These are phyloP conservation scores for Xiphorhynchus elegans DNA, from an alignment of 2,113 vertebrate species.

Conservation along the genomic window DNA sequence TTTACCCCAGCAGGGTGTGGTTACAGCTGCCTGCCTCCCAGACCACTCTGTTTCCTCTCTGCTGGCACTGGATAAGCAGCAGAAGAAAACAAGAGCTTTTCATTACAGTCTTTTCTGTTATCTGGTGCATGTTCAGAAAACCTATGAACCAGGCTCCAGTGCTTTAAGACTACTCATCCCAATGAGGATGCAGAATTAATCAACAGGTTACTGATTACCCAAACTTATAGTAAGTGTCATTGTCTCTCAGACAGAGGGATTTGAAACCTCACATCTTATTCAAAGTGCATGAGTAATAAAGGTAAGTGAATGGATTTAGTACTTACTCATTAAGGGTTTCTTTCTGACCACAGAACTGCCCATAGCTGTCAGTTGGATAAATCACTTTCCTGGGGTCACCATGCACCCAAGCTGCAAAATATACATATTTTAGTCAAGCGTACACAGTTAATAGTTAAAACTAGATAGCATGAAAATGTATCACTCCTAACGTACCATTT, in stretches of 20 bases:
- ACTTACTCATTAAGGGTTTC: conserved; percentile 91
- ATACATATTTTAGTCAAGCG: not conserved
- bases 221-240: not conserved
- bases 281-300: not conserved
- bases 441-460: not conserved
- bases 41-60: not conserved
- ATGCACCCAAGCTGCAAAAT: conserved; percentile 89
- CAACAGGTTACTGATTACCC: not conserved
- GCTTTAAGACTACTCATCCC: not conserved
- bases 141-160: not conserved
- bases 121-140: not conserved
- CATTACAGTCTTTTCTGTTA: not conserved
- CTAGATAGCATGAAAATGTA: conserved; percentile 2
- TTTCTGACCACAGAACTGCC: conserved; percentile 94
- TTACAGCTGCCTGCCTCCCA: not conserved
- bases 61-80: not conserved
- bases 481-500: not conserved
- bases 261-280: not conserved
- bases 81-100: not conserved
- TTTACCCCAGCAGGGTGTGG: not conserved
- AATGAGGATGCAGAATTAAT: not conserved
- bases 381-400: conserved; percentile 93
- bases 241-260: not conserved
- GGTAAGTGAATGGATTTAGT: not conserved
- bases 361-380: conserved; percentile 93